Percentiles rank a stretch among this genome's conserved stretches.
Conservation (phyloP, 2,888 invertebrate species). For the Trissolcus japonicus region DNA sequence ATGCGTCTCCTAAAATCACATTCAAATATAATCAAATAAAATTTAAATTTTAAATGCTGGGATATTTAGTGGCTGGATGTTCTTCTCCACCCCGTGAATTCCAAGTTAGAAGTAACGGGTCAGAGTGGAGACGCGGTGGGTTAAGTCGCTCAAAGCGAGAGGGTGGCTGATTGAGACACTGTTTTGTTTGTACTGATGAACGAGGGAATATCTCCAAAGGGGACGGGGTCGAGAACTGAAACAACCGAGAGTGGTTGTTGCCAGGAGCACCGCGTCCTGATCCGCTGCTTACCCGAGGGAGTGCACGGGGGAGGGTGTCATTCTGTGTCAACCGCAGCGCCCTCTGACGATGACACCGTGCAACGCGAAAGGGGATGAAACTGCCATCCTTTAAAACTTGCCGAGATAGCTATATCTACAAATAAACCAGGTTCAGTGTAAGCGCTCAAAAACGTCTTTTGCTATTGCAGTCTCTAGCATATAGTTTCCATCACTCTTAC, state of each 20-base stretch:
- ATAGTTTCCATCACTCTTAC: background rate
- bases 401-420: constrained; percentile 55
- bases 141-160: constrained; percentile 62
- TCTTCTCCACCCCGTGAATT: constrained; percentile 60
- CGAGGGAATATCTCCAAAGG: constrained; percentile 42
- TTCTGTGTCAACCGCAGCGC: constrained; percentile 75
- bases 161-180: constrained; percentile 74
- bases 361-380: constrained; percentile 75
- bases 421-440: too few species aligned
- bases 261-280: constrained; percentile 48
- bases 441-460: too few species aligned
- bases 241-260: constrained; percentile 33
- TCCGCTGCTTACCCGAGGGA: constrained; percentile 42
- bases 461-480: too few species aligned
- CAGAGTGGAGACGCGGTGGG: constrained; percentile 64
- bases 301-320: constrained; percentile 66
- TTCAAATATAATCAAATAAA: constrained; percentile 77
- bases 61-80: constrained; percentile 66
- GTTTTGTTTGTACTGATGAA: constrained; percentile 70
- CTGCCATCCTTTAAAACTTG: constrained; percentile 69
- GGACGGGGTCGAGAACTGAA: constrained; percentile 16
- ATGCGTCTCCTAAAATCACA: constrained; percentile 66
- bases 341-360: constrained; percentile 76
- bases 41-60: constrained; percentile 75
- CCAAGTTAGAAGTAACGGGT: constrained; percentile 72